These are phyloP conservation scores for Clarias macrocephalus DNA, from an alignment of 2,113 vertebrate genomes.

Conservation along the genomic window DNA sequence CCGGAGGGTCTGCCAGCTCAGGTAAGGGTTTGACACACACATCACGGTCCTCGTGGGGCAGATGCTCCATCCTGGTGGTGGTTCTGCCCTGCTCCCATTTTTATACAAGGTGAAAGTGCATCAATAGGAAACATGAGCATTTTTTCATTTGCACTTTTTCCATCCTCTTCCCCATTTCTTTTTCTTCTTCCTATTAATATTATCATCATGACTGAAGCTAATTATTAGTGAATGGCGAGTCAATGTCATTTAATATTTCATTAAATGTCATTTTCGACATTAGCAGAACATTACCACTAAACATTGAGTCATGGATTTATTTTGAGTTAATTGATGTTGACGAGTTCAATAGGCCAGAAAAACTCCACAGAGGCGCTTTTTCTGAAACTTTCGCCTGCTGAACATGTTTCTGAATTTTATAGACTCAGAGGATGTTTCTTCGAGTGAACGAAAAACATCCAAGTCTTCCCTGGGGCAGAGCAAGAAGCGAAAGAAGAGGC, in stretches of 20 bases:
- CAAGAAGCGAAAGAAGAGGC: conserved; percentile 97
- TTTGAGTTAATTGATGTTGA: conserved; percentile 22
- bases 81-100: neutral
- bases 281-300: neutral
- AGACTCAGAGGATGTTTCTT: conserved; percentile 97
- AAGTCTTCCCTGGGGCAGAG: conserved; percentile 91
- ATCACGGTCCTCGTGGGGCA: neutral
- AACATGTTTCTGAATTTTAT: conserved; percentile 51
- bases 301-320: conserved; percentile 1
- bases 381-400: no score
- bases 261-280: neutral
- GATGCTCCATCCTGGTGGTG: neutral
- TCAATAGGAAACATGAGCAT: neutral
- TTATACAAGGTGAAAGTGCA: neutral
- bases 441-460: conserved; percentile 88
- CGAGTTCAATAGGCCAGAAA: conserved; percentile 27
- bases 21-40: conserved; percentile 68
- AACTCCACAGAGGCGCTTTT: conserved; percentile 2
- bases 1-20: conserved; percentile 90
- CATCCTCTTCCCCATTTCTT: neutral
- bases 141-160: neutral
- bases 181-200: neutral
- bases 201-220: neutral
- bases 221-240: neutral
- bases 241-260: neutral